Evolutionary conservation across 1,140 invertebrate species (phyloP).

Genomic region (Marisa cornuarietis): DNA sequence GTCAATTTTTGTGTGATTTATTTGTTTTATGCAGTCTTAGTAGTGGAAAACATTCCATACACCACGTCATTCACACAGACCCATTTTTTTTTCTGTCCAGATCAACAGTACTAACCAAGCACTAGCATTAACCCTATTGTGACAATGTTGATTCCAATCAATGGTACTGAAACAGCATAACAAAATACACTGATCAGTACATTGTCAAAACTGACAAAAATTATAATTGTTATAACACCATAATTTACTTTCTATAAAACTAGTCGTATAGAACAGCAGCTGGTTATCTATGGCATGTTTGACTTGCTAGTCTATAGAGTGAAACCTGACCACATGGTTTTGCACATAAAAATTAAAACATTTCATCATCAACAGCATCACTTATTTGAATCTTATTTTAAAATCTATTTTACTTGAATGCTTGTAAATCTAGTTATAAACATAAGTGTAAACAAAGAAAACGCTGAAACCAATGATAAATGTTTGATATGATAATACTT

Average conservation of each 20-base stretch:
- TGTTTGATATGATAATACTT: neutral
- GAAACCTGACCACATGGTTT: too few species aligned
- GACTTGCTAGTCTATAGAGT: too few species aligned
- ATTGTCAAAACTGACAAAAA: neutral
- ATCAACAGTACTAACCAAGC: too few species aligned
- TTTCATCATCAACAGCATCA: neutral
- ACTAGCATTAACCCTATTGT: slow-evolving; percentile 81
- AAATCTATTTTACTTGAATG: neutral
- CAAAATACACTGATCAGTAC: slow-evolving; percentile 19
- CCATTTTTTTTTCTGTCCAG: too few species aligned
- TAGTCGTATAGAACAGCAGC: too few species aligned
- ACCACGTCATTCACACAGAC: too few species aligned
- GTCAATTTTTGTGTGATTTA: too few species aligned
- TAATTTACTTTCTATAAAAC: too few species aligned
- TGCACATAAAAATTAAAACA: too few species aligned
- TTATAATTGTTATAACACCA: neutral
- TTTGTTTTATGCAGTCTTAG: too few species aligned
- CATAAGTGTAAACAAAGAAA: neutral
- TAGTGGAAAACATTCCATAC: too few species aligned
- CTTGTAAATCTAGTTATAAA: neutral
- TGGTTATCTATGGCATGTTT: too few species aligned
- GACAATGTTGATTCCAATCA: slow-evolving; percentile 85
- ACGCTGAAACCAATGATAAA: neutral
- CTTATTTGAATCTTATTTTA: neutral
- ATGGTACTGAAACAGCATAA: slow-evolving; percentile 82